Base-by-base conservation (phyloP, 2,113 vertebrate species). In the Collichthys lucidus region DNA sequence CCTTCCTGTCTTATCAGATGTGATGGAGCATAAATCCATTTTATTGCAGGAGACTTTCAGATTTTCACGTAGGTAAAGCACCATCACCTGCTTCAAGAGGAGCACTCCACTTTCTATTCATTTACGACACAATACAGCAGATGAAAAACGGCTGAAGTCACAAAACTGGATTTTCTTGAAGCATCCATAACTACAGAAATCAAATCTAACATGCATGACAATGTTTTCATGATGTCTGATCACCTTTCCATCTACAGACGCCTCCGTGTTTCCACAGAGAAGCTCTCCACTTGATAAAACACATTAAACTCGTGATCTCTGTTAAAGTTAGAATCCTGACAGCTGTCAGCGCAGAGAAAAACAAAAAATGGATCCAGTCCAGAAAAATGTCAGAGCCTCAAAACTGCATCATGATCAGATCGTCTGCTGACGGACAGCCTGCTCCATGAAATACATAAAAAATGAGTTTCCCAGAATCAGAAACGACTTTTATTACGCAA, bases 1-100 rank as follows among this genome's bases (percentile, higher is more conserved):
- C 7, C 42, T 47, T 66, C 61, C 2, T 9, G 49, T 65, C 59
- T 71, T 5, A 29, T 73, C 67, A 74, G 67, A 74, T 8, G 52
- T n/a, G 61, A 53, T 1, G 4, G 53, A 56, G 75, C 79, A 75
- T 53, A 68, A 80, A 68, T 49, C 0, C 4, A 61, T 14, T 40
- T 70, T 11, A 70, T 31, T 29, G 62, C 40, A 42, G 7, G 1
- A 1, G 11, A 69, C 31, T 44, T 78, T 31, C 8, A 72, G 3
- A 59, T 29, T 1, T 67, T 62, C 26, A 75, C 9, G 70, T 60
- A 22, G 15, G 14, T 57, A 12, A 63, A 61, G 12, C 16, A n/a
- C 10, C 17, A 0, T 1, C 16, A 0, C 15, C 22, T 46, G 11
- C 31, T 72, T 20, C 26, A 15, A 1, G 17, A 35, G 14, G 3